Evolutionary conservation across 2,888 invertebrate genomes (phyloP).

Genomic region (Drosophila anceps): DNA sequence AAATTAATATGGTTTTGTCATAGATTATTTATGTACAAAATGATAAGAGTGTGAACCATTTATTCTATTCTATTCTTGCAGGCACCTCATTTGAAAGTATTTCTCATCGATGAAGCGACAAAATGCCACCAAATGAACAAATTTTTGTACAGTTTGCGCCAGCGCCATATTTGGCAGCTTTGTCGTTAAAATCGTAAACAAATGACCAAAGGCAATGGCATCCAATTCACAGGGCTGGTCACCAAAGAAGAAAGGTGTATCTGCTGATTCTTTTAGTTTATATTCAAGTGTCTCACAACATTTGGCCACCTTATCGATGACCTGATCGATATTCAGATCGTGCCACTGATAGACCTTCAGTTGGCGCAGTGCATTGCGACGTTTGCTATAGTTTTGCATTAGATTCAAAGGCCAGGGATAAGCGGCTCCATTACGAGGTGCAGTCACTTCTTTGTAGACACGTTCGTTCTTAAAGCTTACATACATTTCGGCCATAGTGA

Average conservation of each 20-base stretch:
- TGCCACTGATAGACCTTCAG: conserved; percentile 93
- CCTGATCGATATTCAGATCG: conserved; percentile 91
- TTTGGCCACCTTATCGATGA: conserved; percentile 89
- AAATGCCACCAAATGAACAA: conserved; percentile 91
- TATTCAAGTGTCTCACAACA: conserved; percentile 95
- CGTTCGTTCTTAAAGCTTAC: conserved; percentile 94
- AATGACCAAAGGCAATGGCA: conserved; percentile 97
- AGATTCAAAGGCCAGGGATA: conserved; percentile 97
- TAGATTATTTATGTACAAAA: conserved; percentile 22
- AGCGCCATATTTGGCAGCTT: conserved; percentile 93
- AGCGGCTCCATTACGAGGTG: conserved; percentile 93
- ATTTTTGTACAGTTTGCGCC: conserved; percentile 91
- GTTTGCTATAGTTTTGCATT: conserved; percentile 92
- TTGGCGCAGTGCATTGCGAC: conserved; percentile 89
- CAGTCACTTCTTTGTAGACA: conserved; percentile 93
- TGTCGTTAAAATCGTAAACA: conserved; percentile 97
- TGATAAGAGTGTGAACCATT: conserved; percentile 3
- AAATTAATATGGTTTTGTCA: conserved; percentile 18
- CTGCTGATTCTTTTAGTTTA: conserved; percentile 90
- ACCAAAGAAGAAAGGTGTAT: conserved; percentile 91
- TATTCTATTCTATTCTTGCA: conserved; percentile 41
- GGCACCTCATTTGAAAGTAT: conserved; percentile 87
- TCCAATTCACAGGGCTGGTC: conserved; percentile 96
- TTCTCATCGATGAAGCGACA: conserved; percentile 93
- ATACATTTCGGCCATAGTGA: conserved; percentile 95